phyloP scores from a whole-genome alignment of 35 echinoderm and acorn worm genomes.

The Lytechinus variegatus region DNA sequence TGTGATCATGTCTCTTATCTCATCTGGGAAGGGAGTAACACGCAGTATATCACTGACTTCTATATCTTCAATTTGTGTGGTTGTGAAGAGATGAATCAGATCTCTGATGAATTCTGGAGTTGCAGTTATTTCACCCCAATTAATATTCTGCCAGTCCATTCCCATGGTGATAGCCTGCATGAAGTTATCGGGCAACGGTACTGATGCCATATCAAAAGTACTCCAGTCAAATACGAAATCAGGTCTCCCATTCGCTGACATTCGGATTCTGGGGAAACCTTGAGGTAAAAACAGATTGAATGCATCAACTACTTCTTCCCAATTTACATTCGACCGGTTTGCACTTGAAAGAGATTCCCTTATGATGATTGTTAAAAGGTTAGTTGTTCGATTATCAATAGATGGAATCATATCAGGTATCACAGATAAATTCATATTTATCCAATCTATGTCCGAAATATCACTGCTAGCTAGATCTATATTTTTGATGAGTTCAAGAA shows the following conservation, averaged over 20 bases:
- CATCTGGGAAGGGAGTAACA: not conserved
- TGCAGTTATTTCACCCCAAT: not conserved
- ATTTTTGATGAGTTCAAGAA: not conserved
- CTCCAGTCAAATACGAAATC: not conserved
- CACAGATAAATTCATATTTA: not conserved
- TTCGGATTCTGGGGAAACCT: not conserved
- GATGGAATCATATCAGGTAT: not conserved
- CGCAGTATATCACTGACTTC: not conserved
- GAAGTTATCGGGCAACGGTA: constrained; percentile 26
- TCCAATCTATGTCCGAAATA: not conserved
- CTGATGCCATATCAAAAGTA: not conserved
- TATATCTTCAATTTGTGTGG: not conserved
- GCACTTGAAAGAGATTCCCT: not conserved
- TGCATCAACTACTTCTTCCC: not conserved
- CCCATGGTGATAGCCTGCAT: not conserved
- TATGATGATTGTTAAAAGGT: not conserved
- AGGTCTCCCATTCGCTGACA: not conserved
- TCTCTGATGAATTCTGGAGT: constrained; percentile 1
- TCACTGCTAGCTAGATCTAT: not conserved
- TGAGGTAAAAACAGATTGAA: not conserved
- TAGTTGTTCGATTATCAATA: not conserved
- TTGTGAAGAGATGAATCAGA: not conserved
- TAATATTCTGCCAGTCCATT: not conserved
- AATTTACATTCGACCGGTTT: not conserved
- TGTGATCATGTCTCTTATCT: not conserved